These are phyloP conservation scores for Mionectes olivaceus DNA, from an alignment of 2,797 vertebrate genomes.

Conservation along the genomic window DNA sequence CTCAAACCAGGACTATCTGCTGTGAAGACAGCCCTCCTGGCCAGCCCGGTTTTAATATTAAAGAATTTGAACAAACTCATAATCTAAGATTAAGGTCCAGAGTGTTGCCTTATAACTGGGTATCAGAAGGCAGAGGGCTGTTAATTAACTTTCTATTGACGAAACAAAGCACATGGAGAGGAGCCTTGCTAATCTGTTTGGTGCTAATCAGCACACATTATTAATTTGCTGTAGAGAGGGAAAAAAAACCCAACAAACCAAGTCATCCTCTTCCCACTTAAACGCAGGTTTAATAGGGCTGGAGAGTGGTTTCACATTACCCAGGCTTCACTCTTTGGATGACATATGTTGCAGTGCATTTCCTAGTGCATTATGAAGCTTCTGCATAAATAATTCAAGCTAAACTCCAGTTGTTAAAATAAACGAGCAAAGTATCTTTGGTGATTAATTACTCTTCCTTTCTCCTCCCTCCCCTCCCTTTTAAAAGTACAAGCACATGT, in stretches of 20 bases:
- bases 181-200: constrained; percentile 56
- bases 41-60: not conserved
- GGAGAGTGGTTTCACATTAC: not conserved
- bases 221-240: constrained; percentile 41
- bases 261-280: constrained; percentile 17
- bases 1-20: not conserved
- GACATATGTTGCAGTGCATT: constrained; percentile 54
- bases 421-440: constrained; percentile 26
- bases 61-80: not conserved
- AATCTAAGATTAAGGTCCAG: constrained; percentile 25
- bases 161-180: constrained; percentile 34
- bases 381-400: constrained; percentile 60
- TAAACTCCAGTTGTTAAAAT: constrained; percentile 61
- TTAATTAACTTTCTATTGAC: constrained; percentile 65
- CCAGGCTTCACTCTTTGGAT: constrained; percentile 12
- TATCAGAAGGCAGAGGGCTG: constrained; percentile 47
- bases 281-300: not conserved
- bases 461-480: not conserved
- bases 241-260: not conserved
- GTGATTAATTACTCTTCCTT: constrained; percentile 37
- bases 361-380: constrained; percentile 54
- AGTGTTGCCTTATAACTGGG: not conserved
- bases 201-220: constrained; percentile 55
- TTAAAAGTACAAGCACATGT: not conserved
- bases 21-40: not conserved